Conservation (phyloP, 2,797 vertebrate genomes). For the Oreochromis grahami region DNA sequence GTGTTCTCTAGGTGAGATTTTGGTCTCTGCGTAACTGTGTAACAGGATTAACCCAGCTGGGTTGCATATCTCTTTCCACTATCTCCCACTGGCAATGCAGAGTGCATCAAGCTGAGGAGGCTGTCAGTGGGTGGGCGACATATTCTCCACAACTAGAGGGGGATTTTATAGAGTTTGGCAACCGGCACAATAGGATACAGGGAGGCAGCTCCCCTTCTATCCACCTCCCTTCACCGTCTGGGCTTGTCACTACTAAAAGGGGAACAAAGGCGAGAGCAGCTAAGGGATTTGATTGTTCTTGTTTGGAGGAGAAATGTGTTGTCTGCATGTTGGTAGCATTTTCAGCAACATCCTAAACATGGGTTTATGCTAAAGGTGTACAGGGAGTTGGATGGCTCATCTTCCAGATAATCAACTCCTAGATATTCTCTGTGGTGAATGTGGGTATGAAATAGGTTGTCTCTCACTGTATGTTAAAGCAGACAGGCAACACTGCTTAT, state of each 20-base stretch:
- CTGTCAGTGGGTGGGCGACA: slow-evolving; percentile 66
- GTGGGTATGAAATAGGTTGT: neutral
- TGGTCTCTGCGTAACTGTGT: slow-evolving; percentile 49
- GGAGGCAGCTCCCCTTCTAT: slow-evolving; percentile 51
- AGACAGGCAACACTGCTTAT: slow-evolving; percentile 35
- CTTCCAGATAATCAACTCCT: neutral
- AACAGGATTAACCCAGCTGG: slow-evolving; percentile 70
- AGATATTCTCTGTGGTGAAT: slow-evolving; percentile 17
- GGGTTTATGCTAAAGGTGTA: neutral
- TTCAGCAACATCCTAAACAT: slow-evolving; percentile 17
- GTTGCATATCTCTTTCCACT: slow-evolving; percentile 57
- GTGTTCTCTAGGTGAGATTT: slow-evolving; percentile 52
- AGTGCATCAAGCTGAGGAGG: slow-evolving; percentile 60
- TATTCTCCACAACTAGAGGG: slow-evolving; percentile 62
- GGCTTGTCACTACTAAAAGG: slow-evolving; percentile 61
- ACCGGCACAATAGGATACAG: slow-evolving; percentile 64
- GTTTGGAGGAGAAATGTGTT: slow-evolving; percentile 43
- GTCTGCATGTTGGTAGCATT: slow-evolving; percentile 29
- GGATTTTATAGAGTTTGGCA: slow-evolving; percentile 73
- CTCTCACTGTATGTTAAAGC: slow-evolving; percentile 26
- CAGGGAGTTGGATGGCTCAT: slow-evolving; percentile 1
- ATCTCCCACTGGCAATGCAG: slow-evolving; percentile 63
- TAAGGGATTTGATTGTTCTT: slow-evolving; percentile 49
- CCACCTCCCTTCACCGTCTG: slow-evolving; percentile 50
- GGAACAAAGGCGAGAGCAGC: slow-evolving; percentile 50